phyloP scores from a whole-genome alignment of 2,888 invertebrate genomes.

The Cryptus viduatorius region DNA sequence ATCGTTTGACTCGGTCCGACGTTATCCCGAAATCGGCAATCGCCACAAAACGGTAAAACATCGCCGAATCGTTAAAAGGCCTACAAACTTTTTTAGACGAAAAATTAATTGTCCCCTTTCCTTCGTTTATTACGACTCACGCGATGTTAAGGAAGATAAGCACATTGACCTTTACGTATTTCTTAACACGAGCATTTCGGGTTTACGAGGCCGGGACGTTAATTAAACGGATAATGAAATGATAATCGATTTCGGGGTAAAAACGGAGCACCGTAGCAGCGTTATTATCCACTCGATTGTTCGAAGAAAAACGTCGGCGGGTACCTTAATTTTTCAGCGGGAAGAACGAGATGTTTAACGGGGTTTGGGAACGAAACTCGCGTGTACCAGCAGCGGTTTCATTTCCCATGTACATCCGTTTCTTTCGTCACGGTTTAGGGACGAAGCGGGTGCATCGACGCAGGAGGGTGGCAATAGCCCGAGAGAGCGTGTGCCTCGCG shows the following conservation, averaged over 20 bases:
- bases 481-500: neutral
- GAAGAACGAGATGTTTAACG: neutral
- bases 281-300: neutral
- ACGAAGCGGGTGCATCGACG: conserved; percentile 10
- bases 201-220: neutral
- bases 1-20: conserved; percentile 40
- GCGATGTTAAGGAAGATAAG: neutral
- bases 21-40: conserved; percentile 22
- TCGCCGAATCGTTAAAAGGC: neutral
- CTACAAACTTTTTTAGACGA: too few relatives aligned
- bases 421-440: conserved; percentile 31
- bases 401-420: conserved; percentile 24
- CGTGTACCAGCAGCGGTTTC: conserved; percentile 22
- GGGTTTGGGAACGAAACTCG: neutral
- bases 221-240: conserved; percentile 5
- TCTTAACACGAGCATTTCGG: neutral
- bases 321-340: conserved; percentile 7
- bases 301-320: neutral
- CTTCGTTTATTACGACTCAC: too few relatives aligned
- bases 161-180: neutral
- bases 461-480: conserved; percentile 5
- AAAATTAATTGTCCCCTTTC: too few relatives aligned
- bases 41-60: conserved; percentile 1
- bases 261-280: neutral
- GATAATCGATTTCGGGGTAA: neutral